phyloP scores from a whole-genome alignment of 37 sponge, comb jelly and placozoan species.

The Beroe ovata region DNA sequence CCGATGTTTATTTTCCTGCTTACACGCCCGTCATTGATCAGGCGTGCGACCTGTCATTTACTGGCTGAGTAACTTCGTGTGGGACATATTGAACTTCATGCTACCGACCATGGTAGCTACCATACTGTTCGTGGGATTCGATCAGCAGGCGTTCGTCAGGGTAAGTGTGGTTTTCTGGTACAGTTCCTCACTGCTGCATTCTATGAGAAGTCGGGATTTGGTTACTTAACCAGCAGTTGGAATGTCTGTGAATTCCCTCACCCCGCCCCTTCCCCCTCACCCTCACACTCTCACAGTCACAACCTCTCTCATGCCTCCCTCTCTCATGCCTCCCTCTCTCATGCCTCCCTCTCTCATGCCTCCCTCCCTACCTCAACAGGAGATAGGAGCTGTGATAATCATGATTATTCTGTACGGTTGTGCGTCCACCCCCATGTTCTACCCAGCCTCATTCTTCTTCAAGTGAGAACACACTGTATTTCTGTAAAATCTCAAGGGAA shows the following conservation, averaged over 20 bases:
- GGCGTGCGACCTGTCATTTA: constrained; percentile 19
- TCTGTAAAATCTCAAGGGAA: too few species aligned
- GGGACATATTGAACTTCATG: constrained; percentile 52
- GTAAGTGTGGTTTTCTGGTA: neutral
- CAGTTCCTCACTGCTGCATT: too few species aligned
- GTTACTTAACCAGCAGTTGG: too few species aligned
- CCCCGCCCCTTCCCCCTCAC: too few species aligned
- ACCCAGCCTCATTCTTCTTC: constrained; percentile 61
- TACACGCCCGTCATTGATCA: neutral
- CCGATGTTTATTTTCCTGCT: too few species aligned
- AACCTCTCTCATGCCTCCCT: too few species aligned
- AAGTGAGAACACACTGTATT: constrained; percentile 13
- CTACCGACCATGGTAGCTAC: constrained; percentile 11
- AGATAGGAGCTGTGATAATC: constrained; percentile 23
- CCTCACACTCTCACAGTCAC: too few species aligned
- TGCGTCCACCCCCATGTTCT: constrained; percentile 52
- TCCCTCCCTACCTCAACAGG: too few species aligned
- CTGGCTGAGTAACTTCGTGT: constrained; percentile 63
- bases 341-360: too few species aligned
- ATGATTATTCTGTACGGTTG: constrained; percentile 55
- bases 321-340: too few species aligned
- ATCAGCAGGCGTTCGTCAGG: constrained; percentile 37
- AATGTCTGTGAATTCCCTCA: too few species aligned
- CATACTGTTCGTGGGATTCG: constrained; percentile 6
- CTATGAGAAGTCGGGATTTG: too few species aligned